Percentiles rank a stretch among this genome's conserved stretches.
These are phyloP conservation scores for Procambarus virginalis DNA, from an alignment of 1,140 invertebrate genomes.

Conservation along the genomic window DNA sequence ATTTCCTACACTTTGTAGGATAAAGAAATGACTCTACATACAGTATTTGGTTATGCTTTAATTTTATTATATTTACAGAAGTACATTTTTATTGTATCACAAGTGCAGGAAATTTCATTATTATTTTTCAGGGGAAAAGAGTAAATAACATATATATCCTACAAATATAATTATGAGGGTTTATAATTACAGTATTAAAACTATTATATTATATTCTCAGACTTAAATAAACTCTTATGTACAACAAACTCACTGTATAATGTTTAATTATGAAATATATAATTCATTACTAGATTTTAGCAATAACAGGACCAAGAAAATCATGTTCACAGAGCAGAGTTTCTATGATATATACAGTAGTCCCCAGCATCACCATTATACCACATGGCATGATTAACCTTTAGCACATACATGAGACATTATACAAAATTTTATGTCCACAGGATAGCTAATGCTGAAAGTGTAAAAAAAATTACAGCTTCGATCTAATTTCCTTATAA, in stretches of 20 bases:
- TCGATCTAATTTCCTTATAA: neutral
- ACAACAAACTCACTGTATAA: too few relatives aligned
- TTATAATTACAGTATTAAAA: too few relatives aligned
- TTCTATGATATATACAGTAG: neutral
- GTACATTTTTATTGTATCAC: neutral
- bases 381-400: neutral
- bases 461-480: neutral
- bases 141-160: neutral
- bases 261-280: too few relatives aligned
- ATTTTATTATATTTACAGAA: neutral
- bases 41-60: neutral
- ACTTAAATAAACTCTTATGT: too few relatives aligned
- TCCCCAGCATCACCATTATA: neutral
- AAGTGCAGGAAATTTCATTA: neutral
- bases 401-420: neutral
- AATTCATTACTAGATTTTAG: too few relatives aligned
- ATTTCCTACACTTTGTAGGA: too few relatives aligned
- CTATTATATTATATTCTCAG: too few relatives aligned
- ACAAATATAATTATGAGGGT: too few relatives aligned
- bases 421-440: neutral
- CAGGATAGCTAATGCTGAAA: neutral
- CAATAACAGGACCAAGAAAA: neutral
- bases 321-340: neutral
- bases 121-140: neutral
- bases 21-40: too few relatives aligned